These are phyloP conservation scores for Motacilla alba DNA, from an alignment of 2,113 vertebrate species.

Conservation along the genomic window DNA sequence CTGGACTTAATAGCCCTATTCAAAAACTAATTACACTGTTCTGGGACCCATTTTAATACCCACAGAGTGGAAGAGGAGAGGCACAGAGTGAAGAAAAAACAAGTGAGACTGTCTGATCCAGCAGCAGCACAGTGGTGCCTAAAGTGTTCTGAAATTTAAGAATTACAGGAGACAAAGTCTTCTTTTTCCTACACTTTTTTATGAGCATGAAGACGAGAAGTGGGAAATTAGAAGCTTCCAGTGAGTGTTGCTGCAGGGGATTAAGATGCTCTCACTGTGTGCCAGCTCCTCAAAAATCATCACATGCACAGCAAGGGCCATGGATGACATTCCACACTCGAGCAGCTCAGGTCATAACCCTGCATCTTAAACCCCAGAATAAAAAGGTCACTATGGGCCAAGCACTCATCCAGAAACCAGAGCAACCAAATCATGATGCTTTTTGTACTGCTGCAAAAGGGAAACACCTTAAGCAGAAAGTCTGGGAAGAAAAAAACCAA, in stretches of 20 bases:
- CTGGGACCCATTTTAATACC: background rate
- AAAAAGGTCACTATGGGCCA: background rate
- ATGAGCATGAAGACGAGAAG: rapidly evolving
- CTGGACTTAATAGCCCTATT: conserved; percentile 17
- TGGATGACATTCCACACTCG: background rate
- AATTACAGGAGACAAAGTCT: background rate
- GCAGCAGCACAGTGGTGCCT: background rate
- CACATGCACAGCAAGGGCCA: background rate
- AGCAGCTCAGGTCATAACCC: background rate
- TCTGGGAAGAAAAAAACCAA: background rate
- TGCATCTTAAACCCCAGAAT: background rate
- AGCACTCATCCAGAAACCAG: background rate
- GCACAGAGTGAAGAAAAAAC: background rate
- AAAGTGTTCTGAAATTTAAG: background rate
- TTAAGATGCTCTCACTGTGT: background rate
- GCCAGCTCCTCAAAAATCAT: background rate
- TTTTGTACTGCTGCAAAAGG: background rate
- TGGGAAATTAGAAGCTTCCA: background rate
- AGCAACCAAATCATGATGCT: background rate
- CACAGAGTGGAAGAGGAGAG: background rate
- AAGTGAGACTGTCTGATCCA: background rate
- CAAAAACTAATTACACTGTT: conserved; percentile 45
- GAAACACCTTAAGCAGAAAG: background rate
- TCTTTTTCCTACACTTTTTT: background rate
- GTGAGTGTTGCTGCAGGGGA: background rate